Conservation (phyloP, 2,888 invertebrate genomes). For the Phyllotreta cruciferae region DNA sequence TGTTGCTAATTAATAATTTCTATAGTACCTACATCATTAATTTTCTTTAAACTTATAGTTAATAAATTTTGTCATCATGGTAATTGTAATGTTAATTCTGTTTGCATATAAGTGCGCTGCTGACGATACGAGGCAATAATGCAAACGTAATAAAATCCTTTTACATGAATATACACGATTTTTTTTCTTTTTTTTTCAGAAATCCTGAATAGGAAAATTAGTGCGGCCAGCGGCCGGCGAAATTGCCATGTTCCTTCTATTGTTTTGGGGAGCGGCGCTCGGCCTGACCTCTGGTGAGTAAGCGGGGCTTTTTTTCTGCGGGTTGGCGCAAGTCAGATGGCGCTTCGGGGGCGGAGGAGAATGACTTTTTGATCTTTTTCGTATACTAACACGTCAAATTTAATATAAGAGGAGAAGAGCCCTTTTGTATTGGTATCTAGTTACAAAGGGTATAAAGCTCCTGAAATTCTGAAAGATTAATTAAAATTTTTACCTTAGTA, state of each 20-base stretch:
- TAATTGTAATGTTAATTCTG: too few species aligned
- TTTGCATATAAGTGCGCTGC: too few species aligned
- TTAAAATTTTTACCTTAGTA: conserved; percentile 12
- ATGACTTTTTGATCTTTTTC: conserved; percentile 18
- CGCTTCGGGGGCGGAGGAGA: conserved; percentile 1
- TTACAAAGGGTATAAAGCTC: conserved; percentile 13
- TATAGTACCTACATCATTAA: too few species aligned
- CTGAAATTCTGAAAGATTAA: conserved; percentile 8
- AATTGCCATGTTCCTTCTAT: conserved; percentile 36
- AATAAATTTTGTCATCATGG: too few species aligned
- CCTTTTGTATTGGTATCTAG: conserved; percentile 6
- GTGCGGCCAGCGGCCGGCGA: conserved; percentile 27
- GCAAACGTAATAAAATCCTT: conserved; percentile 17
- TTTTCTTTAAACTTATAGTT: not conserved
- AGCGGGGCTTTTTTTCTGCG: not conserved
- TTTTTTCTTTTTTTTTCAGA: conserved; percentile 33
- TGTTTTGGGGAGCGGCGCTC: conserved; percentile 32
- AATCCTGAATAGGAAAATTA: conserved; percentile 22
- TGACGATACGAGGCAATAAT: conserved; percentile 9
- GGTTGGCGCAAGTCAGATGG: not conserved
- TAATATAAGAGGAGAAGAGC: conserved; percentile 1
- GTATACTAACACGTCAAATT: conserved; percentile 10
- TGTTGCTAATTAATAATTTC: too few species aligned
- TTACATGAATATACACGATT: conserved; percentile 7
- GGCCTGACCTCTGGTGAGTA: conserved; percentile 40